Evolutionary conservation across 53 echinoderm and acorn worm genomes (phyloP).

Genomic region (Antedon mediterranea): DNA sequence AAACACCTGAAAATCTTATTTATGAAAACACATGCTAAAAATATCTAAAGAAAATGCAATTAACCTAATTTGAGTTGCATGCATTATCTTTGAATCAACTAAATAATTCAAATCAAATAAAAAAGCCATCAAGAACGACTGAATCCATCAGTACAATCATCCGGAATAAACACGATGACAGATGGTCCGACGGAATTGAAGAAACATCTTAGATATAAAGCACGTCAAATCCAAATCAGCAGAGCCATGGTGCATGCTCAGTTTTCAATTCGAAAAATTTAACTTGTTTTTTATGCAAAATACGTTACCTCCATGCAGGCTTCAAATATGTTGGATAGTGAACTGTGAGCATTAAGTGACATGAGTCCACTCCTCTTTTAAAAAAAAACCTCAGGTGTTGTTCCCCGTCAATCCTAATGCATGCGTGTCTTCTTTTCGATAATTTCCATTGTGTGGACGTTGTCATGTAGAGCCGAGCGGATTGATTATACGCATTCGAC

Average conservation of each 20-base stretch:
- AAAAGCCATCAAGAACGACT: no score
- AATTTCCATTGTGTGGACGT: background rate
- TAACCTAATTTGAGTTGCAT: no score
- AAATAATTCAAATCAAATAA: no score
- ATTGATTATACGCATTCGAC: background rate
- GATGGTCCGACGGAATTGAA: no score
- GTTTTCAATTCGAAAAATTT: no score
- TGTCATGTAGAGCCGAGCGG: background rate
- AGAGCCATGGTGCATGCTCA: background rate
- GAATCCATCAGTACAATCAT: no score
- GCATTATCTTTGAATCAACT: no score
- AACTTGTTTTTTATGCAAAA: background rate
- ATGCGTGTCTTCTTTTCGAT: background rate
- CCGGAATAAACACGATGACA: background rate
- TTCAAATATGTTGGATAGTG: background rate
- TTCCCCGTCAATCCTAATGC: background rate
- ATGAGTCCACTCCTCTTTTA: background rate
- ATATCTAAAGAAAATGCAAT: no score
- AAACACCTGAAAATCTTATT: no score
- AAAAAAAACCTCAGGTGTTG: background rate
- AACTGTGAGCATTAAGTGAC: background rate
- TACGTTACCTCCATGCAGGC: background rate
- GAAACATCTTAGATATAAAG: background rate
- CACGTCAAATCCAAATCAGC: background rate
- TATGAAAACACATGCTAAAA: no score